Percentiles rank a stretch among this genome's conserved stretches.
Evolutionary conservation across 2,113 vertebrate genomes (phyloP).

Genomic region (Piaya cayana): DNA sequence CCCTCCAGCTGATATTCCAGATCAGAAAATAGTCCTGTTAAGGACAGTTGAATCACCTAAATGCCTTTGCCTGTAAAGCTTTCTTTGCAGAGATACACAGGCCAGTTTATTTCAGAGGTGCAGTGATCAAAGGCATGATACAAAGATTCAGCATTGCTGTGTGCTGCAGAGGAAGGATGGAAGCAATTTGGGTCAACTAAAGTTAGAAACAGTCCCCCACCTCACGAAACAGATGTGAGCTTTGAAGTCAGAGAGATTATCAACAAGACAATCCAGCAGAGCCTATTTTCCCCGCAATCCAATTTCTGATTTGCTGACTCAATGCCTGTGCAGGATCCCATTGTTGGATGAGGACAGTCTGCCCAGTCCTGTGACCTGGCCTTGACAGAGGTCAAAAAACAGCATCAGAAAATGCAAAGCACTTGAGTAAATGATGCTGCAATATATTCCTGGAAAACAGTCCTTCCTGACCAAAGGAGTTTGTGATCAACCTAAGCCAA

Average conservation of each 20-base stretch:
- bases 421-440: neutral
- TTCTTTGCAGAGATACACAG: neutral
- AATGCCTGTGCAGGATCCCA: neutral
- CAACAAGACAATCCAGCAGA: neutral
- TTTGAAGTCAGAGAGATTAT: slow-evolving; percentile 17
- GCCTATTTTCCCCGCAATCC: neutral
- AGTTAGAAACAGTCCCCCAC: slow-evolving; percentile 19
- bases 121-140: neutral
- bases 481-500: neutral
- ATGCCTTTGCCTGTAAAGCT: neutral
- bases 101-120: neutral
- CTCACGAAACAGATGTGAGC: slow-evolving; percentile 27
- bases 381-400: neutral
- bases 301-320: neutral
- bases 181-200: slow-evolving; percentile 54
- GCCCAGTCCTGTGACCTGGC: neutral
- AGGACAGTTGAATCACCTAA: neutral
- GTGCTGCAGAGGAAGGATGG: neutral
- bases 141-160: neutral
- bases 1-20: neutral
- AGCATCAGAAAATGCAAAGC: neutral
- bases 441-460: neutral
- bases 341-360: neutral
- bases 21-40: neutral
- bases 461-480: neutral